Base-by-base conservation (phyloP, 2,888 invertebrate species). In the Argyresthia goedartella region DNA sequence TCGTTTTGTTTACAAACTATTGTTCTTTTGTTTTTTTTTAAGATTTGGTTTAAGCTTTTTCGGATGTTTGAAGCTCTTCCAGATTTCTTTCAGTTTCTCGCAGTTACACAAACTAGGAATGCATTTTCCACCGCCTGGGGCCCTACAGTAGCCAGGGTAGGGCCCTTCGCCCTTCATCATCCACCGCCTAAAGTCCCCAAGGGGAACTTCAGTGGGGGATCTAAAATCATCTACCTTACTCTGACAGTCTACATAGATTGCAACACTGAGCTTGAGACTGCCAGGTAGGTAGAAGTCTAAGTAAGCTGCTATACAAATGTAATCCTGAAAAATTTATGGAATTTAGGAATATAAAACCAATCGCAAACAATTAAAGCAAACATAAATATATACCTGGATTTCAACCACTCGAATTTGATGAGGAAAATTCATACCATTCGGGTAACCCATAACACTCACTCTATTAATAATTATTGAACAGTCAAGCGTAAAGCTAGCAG, bases 61-160 rank as follows among this genome's bases (percentile, higher is more conserved):
- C n/a, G n/a, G n/a, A n/a, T n/a, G n/a, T n/a, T n/a, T n/a, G n/a
- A n/a, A n/a, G n/a, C 9, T 36, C 36, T 36, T 36, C 36, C 81
- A 84, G 55, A 67, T 61, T 54, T 70, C 55, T 1, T 25, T 55
- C 0, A 85, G 60, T 52, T 61, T 66, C 0, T 67, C 53, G 53
- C 85, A 85, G 55, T 85, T 74, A 49, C 85, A 85, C 0, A 85
- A 59, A 0, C 64, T 35, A 6, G 77, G 74, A 1, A 70, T 6
- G 48, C 85, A 85, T 1, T 47, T 42, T 0, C 49, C 58, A 33
- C 69, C 71, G 3, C 75, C 82, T 0, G 84, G 84, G 0, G 72
- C 65, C 33, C 82, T 64, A 50, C 85, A 85, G 57, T 82, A 85
- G 0, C 85, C 85, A 1, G 85, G 85, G 52, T 67, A 85, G 0